Percentiles rank a stretch among this genome's conserved stretches.
Evolutionary conservation across 2,113 vertebrate species (phyloP).

Genomic region (Neodontobutis hainanensis): DNA sequence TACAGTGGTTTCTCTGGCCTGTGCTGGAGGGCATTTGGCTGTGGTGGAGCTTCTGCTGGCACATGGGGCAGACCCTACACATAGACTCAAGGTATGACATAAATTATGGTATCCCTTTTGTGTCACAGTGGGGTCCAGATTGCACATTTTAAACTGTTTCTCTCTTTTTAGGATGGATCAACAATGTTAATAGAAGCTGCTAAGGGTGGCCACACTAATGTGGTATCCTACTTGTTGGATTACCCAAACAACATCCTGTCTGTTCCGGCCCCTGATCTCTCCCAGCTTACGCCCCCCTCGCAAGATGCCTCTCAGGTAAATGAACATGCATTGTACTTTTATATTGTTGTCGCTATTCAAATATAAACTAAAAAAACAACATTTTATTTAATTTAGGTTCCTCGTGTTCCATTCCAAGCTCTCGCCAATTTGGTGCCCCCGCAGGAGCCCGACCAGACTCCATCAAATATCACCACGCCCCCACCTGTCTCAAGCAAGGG

Average conservation of each 20-base stretch:
- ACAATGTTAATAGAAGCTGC: conserved; percentile 99
- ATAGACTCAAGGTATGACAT: conserved; percentile 92
- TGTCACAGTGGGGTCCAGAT: background rate
- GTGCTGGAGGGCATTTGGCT: conserved; percentile 95
- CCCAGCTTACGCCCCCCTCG: conserved; percentile 93
- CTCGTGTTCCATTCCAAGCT: conserved; percentile 96
- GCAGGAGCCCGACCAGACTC: conserved; percentile 95
- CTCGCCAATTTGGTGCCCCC: conserved; percentile 98
- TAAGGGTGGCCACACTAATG: conserved; percentile 98
- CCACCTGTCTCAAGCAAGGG: conserved; percentile 91
- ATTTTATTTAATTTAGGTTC: conserved; percentile 79
- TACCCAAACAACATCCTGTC: conserved; percentile 97
- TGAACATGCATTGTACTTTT: background rate
- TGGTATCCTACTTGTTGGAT: conserved; percentile 98
- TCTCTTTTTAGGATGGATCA: conserved; percentile 88
- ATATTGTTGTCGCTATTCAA: too few relatives aligned
- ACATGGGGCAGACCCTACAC: conserved; percentile 96
- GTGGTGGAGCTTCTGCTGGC: conserved; percentile 97
- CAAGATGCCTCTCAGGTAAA: conserved; percentile 97
- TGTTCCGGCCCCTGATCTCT: conserved; percentile 90
- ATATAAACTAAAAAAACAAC: too few relatives aligned
- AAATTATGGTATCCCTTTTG: background rate
- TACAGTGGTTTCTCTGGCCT: conserved; percentile 98
- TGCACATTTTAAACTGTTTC: background rate
- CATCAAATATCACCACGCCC: conserved; percentile 86